A percentile compares a stretch with the other conserved stretches of the same genome.
Evolutionary conservation across 37 sponge, comb jelly and placozoan genomes (phyloP).

Genomic region (Tethya wilhelma): DNA sequence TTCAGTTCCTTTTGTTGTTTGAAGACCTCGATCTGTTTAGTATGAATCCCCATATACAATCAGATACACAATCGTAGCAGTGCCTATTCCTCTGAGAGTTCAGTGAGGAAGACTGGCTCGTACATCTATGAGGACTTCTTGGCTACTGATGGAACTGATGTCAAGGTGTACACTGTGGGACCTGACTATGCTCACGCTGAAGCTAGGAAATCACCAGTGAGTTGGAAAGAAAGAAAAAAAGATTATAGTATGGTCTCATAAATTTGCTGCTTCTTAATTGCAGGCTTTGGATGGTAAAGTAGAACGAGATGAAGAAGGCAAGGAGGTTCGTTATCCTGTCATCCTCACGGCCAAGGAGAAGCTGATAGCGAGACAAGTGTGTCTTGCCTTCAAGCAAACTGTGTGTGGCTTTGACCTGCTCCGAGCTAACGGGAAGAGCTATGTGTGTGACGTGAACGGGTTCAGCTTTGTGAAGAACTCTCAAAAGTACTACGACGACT

Average conservation of each 20-base stretch:
- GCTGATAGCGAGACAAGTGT: conserved; percentile 87
- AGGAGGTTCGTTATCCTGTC: conserved; percentile 93
- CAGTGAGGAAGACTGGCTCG: conserved; percentile 76
- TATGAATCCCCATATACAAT: no score
- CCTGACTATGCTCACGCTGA: conserved; percentile 97
- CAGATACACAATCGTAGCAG: conserved; percentile 88
- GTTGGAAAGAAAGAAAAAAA: no score
- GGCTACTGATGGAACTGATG: conserved; percentile 95
- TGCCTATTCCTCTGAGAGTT: conserved; percentile 67
- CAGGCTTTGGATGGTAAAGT: conserved; percentile 97
- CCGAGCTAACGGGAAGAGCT: conserved; percentile 90
- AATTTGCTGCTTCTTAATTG: no score
- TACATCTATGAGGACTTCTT: conserved; percentile 96
- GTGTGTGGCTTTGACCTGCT: conserved; percentile 98
- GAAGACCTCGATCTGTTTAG: no score
- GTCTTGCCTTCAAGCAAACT: conserved; percentile 93
- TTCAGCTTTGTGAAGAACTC: conserved; percentile 98
- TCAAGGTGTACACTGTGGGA: conserved; percentile 96
- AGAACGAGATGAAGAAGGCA: conserved; percentile 87
- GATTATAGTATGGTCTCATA: no score
- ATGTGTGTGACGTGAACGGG: conserved; percentile 98
- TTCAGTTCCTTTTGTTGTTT: no score
- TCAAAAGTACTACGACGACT: conserved; percentile 94
- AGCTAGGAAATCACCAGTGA: conserved; percentile 95
- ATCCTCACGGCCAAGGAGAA: conserved; percentile 92